These are phyloP conservation scores for Pseudonaja textilis DNA, from an alignment of 2,113 vertebrate genomes.

Conservation along the genomic window DNA sequence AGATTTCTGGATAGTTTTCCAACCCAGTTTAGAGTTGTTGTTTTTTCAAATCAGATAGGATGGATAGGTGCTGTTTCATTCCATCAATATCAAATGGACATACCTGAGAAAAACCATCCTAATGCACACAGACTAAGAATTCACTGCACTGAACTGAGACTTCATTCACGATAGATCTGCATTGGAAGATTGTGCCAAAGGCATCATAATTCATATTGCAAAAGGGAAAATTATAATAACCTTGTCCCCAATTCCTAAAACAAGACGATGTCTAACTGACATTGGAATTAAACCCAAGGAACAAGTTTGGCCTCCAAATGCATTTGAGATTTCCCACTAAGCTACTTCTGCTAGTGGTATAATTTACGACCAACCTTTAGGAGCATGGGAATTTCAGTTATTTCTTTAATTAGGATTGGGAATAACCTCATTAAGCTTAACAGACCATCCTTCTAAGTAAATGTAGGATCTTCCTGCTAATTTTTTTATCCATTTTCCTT, in stretches of 20 bases:
- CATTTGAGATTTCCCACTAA: background rate
- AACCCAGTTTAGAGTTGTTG: background rate
- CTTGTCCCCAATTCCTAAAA: background rate
- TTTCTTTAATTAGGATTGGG: background rate
- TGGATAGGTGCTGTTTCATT: background rate
- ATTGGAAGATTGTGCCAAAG: background rate
- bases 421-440: background rate
- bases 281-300: background rate
- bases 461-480: background rate
- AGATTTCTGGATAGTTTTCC: background rate
- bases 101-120: background rate
- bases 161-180: background rate
- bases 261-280: background rate
- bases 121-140: background rate
- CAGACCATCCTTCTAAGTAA: background rate
- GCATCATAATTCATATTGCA: background rate
- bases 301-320: background rate
- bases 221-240: background rate
- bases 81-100: background rate
- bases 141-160: background rate
- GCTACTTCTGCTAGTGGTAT: background rate
- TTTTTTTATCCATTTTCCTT: background rate
- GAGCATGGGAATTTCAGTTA: background rate
- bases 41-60: background rate
- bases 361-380: background rate